A percentile compares a stretch with the other conserved stretches of the same genome.
Evolutionary conservation across 2,113 vertebrate genomes (phyloP).

Genomic region (Charadrius vociferus): DNA sequence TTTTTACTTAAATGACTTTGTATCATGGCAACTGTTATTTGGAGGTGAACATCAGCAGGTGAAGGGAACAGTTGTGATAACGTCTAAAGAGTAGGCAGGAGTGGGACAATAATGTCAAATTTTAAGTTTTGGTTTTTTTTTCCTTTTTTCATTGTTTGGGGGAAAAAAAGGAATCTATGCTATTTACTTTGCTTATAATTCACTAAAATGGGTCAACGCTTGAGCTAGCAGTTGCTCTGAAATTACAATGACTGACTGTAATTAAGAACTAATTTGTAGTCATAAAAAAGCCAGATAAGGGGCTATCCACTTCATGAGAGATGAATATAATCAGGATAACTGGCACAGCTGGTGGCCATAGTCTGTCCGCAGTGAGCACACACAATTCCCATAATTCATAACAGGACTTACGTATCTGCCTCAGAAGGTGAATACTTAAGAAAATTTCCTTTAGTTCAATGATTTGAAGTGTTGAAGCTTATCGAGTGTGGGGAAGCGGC

Average conservation of each 20-base stretch:
- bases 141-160: neutral
- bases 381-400: constrained; percentile 36
- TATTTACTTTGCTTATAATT: constrained; percentile 42
- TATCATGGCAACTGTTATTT: neutral
- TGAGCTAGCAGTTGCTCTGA: constrained; percentile 61
- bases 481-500: neutral
- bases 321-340: constrained; percentile 62
- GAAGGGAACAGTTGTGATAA: neutral
- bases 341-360: constrained; percentile 55
- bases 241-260: constrained; percentile 64
- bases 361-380: constrained; percentile 5
- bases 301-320: constrained; percentile 57
- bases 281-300: constrained; percentile 68
- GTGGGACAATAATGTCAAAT: neutral
- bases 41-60: neutral
- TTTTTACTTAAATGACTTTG: neutral
- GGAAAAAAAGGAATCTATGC: constrained; percentile 34
- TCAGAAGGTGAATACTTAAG: constrained; percentile 26
- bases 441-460: constrained; percentile 38
- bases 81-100: neutral
- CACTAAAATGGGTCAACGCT: constrained; percentile 64
- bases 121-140: neutral
- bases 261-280: constrained; percentile 72
- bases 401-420: neutral
- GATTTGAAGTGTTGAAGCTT: neutral